Evolutionary conservation across 2,113 vertebrate genomes (phyloP).

Genomic region (Rattus norvegicus): GRCr8 NC_086029.1:89850501-89851000

Average conservation of each 20-base stretch:
- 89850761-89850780: not conserved
- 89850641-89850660: not conserved
- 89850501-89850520: not conserved
- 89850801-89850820: not conserved
- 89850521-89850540: not conserved
- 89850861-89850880: not conserved
- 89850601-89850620: not conserved
- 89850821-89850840: not conserved
- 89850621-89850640: too few relatives aligned
- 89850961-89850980: not conserved
- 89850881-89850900: not conserved
- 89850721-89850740: not conserved
- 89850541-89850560: not conserved
- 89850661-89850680: accelerated
- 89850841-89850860: conserved; percentile 22
- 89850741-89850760: too few relatives aligned
- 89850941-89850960: not conserved
- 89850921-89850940: not conserved
- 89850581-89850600: too few relatives aligned
- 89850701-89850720: not conserved
- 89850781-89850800: not conserved
- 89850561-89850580: too few relatives aligned
- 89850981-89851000: not conserved
- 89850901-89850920: not conserved
- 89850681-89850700: not conserved